Evolutionary conservation across 2,888 invertebrate species (phyloP), one percentile per base, ranked within the genome.

Genomic region (Galeopsomyia nigrocyanea): DNA sequence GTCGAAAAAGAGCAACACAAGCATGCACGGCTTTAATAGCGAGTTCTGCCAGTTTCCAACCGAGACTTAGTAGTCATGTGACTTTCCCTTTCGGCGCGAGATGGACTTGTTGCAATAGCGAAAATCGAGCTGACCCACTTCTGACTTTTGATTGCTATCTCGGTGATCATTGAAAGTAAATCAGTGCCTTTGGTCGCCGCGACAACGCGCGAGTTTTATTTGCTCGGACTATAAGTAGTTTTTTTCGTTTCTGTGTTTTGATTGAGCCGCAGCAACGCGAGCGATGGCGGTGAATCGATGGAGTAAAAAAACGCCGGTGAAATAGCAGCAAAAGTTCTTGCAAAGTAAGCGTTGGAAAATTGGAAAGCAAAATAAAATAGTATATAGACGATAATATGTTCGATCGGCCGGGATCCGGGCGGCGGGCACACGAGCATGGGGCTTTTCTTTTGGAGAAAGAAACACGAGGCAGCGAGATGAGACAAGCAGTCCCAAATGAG

Each of bases 131-230:
- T 58, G 55, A 70, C 67, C 64, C 26, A 74, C 60, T 50, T 74
- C 3, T 5, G 19, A 71, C 39, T 56, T 39, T 74, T 49, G 73
- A 73, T 73, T 62, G 47, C 51, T 57, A 73, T 69, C 62, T 57
- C 21, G 46, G 5, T 5, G 26, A 17, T 50, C 53, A 74, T 70
- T 63, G 70, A 74, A 63, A 67, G 63, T 64, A 70, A 74, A 74
- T 67, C 62, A 58, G 65, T 55, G n/a, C 31, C 31, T 58, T 65
- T 61, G 53, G 61, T 31, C 51, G 50, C 16, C 50, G 63, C 26
- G 19, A 19, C 50, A 13, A 31, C 26, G 31, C 16, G 2, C 6
- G 50, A 70, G 56, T 19, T 58, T 66, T 60, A 70, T 71, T 47
- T 14, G n/a, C n/a, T n/a, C n/a, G n/a, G n/a, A n/a, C n/a, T n/a